Evolutionary conservation across 2,113 vertebrate species (phyloP).

Genomic region (Podarcis muralis): DNA sequence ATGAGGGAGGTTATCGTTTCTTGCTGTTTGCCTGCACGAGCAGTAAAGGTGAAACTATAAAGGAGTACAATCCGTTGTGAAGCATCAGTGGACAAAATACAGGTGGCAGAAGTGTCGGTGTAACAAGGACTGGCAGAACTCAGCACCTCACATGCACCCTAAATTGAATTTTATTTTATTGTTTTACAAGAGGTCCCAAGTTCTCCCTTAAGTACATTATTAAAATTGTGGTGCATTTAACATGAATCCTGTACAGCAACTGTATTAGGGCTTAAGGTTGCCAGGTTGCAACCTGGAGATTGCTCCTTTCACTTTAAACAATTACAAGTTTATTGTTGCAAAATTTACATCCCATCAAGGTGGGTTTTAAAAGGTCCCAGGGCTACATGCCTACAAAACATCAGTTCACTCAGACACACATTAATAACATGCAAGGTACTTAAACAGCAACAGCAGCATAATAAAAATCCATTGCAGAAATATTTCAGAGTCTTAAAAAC

Average conservation of each 20-base stretch:
- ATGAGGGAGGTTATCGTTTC: slow-evolving; percentile 19
- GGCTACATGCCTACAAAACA: background rate
- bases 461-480: no score
- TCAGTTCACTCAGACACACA: background rate
- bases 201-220: background rate
- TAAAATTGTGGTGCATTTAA: background rate
- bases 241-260: no score
- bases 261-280: background rate
- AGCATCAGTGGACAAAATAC: background rate
- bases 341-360: background rate
- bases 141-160: background rate
- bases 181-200: background rate
- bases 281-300: background rate
- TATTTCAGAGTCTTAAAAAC: background rate
- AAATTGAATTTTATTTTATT: background rate
- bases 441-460: background rate
- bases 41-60: background rate
- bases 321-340: background rate
- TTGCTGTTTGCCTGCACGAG: background rate
- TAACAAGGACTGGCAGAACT: background rate
- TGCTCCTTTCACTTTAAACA: background rate
- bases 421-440: background rate
- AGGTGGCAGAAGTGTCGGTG: background rate
- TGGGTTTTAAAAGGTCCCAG: background rate
- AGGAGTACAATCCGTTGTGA: background rate